Conservation (phyloP, 1,140 invertebrate species). For the Euwallacea similis region DNA sequence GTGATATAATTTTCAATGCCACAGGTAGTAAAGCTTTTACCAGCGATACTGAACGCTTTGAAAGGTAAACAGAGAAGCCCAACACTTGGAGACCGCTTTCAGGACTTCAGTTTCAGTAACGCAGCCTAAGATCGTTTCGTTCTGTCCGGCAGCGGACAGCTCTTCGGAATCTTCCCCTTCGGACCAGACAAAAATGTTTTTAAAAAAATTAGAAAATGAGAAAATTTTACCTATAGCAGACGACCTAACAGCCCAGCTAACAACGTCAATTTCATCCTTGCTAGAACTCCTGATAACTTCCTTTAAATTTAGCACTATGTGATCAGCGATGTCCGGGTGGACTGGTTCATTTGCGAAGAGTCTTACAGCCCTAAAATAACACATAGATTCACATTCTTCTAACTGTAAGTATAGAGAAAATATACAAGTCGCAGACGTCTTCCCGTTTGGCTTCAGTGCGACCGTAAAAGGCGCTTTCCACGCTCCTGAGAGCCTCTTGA, state of each 20-base stretch:
- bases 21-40: constrained; percentile 46
- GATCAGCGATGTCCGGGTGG: constrained; percentile 31
- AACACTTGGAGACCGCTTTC: constrained; percentile 68
- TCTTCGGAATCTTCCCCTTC: constrained; percentile 75
- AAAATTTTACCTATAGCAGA: constrained; percentile 40
- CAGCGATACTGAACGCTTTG: constrained; percentile 75
- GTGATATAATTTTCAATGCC: too few species aligned
- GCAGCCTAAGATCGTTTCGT: constrained; percentile 74
- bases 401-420: background rate
- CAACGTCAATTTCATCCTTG: constrained; percentile 12
- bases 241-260: constrained; percentile 47
- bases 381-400: background rate
- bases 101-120: constrained; percentile 58
- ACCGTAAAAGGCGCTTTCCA: constrained; percentile 47
- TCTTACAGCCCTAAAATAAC: constrained; percentile 43
- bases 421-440: constrained; percentile 46
- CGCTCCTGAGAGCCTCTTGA: constrained; percentile 37
- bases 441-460: constrained; percentile 40
- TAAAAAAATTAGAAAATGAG: constrained; percentile 49
- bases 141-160: constrained; percentile 82
- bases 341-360: constrained; percentile 42
- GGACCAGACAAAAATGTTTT: background rate
- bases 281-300: constrained; percentile 21
- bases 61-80: constrained; percentile 76
- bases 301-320: constrained; percentile 20